Evolutionary conservation across 2,888 invertebrate species (phyloP), one percentile per base, ranked within the genome.

Genomic region (Tiphia femorata): DNA sequence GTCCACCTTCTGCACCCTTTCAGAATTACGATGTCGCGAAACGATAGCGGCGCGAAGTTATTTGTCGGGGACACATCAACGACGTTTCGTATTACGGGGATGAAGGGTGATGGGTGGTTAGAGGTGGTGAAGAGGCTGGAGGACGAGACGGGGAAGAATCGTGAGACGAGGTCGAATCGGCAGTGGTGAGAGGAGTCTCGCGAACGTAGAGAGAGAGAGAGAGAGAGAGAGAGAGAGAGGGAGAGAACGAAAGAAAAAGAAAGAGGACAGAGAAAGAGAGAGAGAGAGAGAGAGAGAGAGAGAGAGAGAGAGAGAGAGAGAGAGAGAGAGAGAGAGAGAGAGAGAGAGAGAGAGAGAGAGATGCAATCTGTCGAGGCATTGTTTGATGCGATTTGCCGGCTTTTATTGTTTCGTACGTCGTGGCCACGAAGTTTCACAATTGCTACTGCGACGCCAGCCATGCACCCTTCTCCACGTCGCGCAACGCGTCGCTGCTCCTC

Each of bases 351-450:
- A 19, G 12, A 43, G 43, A 4, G 33, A 12, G 14, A 33, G 33
- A 33, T 55, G 49, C 38, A 57, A 64, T 52, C 62, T 57, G 51
- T 29, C 42, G 27, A 48, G 40, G 66, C 61, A 70, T 67, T 70
- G 70, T 72, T 72, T 62, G 64, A 58, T 67, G 61, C 60, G 58
- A 68, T 67, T 67, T 66, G 54, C 61, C 56, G 61, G 58, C 64
- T 42, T 62, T 68, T 68, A 71, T 72, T 74, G 64, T 71, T 67
- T 64, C 53, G 63, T 47, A 29, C 50, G 51, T 56, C 61, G 49
- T 42, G 46, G 47, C 55, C 56, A 58, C 50, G 42, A 70, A 72
- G 64, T 72, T 74, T 62, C 63, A 63, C 73, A 62, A 73, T 72
- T 67, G 67, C 62, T 42, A 20, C 46, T 43, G 51, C 44, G 43